A percentile compares a stretch with the other conserved stretches of the same genome.
Evolutionary conservation across 2,888 invertebrate genomes (phyloP).

Genomic region (Anthrax anthrax): DNA sequence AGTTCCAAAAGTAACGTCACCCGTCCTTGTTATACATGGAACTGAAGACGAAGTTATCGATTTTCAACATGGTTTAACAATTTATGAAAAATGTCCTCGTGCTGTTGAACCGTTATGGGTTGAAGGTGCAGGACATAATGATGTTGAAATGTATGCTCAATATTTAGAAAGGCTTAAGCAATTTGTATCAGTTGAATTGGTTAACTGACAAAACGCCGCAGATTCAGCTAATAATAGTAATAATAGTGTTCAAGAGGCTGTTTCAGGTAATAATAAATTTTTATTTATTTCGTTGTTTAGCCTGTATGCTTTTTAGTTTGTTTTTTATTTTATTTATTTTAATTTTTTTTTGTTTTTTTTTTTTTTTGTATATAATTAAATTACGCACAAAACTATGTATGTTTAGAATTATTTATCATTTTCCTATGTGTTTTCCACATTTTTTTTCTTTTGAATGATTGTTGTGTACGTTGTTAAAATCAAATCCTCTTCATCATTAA

Average conservation of each 20-base stretch:
- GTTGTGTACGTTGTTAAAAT: neutral
- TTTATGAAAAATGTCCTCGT: conserved; percentile 85
- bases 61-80: conserved; percentile 86
- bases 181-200: conserved; percentile 77
- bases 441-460: neutral
- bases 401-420: neutral
- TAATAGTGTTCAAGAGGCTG: conserved; percentile 14
- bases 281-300: neutral
- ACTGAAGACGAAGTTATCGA: conserved; percentile 95
- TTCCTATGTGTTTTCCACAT: neutral
- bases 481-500: neutral
- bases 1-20: conserved; percentile 86
- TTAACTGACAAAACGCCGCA: conserved; percentile 55
- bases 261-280: conserved; percentile 9
- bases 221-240: conserved; percentile 28
- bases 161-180: conserved; percentile 86
- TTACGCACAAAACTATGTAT: neutral
- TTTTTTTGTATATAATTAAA: neutral
- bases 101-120: conserved; percentile 93
- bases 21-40: conserved; percentile 89
- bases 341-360: neutral
- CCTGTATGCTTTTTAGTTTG: neutral
- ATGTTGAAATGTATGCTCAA: conserved; percentile 86
- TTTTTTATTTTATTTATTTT: neutral
- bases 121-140: conserved; percentile 90